These are phyloP conservation scores for Planiliza haematocheilus DNA, from an alignment of 2,113 vertebrate genomes.

Conservation along the genomic window DNA sequence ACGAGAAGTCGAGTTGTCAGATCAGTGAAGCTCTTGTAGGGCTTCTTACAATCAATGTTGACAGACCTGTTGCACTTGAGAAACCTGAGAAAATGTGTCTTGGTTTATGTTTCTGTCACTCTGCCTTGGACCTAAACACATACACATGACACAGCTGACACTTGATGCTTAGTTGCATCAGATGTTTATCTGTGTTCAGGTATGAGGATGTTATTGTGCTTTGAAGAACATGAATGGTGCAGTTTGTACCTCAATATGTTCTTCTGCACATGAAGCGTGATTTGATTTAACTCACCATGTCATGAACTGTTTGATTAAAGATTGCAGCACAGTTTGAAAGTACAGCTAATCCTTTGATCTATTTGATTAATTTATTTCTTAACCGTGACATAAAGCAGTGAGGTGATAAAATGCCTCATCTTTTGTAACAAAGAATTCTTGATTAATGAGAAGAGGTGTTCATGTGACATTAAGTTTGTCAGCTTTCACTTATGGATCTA, in stretches of 20 bases:
- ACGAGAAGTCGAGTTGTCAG: not conserved
- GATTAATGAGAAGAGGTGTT: constrained; percentile 41
- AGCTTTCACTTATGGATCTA: not conserved
- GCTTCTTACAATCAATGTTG: constrained; percentile 26
- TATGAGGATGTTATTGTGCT: constrained; percentile 21
- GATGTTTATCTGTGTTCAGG: not conserved
- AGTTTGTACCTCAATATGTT: not conserved
- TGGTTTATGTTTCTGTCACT: not conserved
- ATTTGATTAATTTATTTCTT: constrained; percentile 54
- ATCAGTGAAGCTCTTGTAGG: not conserved
- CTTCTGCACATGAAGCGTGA: constrained; percentile 38
- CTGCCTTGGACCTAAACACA: not conserved
- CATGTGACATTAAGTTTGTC: not conserved
- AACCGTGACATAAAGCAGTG: not conserved
- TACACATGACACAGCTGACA: not conserved
- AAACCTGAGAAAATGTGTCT: constrained; percentile 26
- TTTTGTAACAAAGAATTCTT: constrained; percentile 39
- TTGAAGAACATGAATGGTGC: not conserved
- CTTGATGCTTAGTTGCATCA: not conserved
- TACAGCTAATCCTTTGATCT: not conserved
- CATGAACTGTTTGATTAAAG: constrained; percentile 1
- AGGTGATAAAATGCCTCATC: constrained; percentile 4
- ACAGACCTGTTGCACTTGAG: constrained; percentile 66
- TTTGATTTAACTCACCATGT: constrained; percentile 3
- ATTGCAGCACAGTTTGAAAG: not conserved